Conservation (phyloP, 2,797 vertebrate species). For the Gallinago nigripennis region DNA sequence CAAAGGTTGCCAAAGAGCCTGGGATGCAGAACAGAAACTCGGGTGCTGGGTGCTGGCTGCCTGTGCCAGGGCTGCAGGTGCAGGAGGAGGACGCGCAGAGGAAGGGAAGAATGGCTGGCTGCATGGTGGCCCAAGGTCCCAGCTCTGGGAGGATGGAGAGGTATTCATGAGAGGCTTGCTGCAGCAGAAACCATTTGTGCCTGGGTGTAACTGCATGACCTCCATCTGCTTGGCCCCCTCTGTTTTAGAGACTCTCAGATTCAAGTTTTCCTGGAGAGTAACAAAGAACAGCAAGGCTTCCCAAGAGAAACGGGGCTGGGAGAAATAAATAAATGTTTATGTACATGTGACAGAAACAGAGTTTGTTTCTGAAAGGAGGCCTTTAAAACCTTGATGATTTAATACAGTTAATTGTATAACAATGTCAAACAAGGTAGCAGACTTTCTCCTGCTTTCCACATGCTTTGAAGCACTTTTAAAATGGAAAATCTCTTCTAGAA, state of each 20-base stretch:
- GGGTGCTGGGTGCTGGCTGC: rapidly evolving
- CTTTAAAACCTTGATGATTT: background rate
- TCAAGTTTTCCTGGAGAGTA: background rate
- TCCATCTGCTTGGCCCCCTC: background rate
- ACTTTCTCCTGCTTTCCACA: background rate
- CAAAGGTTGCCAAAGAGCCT: background rate
- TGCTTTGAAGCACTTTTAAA: background rate
- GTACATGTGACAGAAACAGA: background rate
- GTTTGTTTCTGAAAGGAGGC: background rate
- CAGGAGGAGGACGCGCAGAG: rapidly evolving
- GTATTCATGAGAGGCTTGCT: background rate
- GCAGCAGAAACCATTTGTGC: background rate
- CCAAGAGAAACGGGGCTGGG: background rate
- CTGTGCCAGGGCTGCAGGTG: rapidly evolving
- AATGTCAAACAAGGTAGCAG: background rate
- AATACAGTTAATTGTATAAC: background rate
- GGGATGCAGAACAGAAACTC: background rate
- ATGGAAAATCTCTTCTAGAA: background rate
- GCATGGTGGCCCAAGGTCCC: rapidly evolving
- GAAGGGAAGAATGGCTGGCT: background rate
- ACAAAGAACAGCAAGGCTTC: background rate
- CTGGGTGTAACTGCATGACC: background rate
- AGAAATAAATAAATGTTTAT: background rate
- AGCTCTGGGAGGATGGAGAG: background rate
- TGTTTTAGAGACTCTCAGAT: background rate